A percentile compares a stretch with the other conserved stretches of the same genome.
Conservation (phyloP, 2,888 invertebrate species). For the Andricus curvator region DNA sequence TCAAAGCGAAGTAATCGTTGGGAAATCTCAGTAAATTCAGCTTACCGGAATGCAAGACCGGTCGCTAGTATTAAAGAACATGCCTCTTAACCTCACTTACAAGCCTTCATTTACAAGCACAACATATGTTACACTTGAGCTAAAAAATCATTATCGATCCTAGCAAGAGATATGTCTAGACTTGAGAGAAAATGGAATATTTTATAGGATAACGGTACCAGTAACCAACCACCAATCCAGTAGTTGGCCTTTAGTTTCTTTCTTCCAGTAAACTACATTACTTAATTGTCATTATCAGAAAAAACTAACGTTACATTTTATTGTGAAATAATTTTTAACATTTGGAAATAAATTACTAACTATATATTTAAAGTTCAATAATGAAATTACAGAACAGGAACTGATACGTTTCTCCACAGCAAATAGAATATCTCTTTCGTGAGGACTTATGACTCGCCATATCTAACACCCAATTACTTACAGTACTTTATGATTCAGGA, state of each 20-base stretch:
- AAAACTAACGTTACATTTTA: too few relatives aligned
- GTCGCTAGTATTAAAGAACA: constrained; percentile 29
- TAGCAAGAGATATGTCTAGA: not conserved
- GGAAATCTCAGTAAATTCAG: constrained; percentile 37
- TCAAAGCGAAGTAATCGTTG: constrained; percentile 38
- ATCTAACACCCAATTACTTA: constrained; percentile 50
- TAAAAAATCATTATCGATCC: constrained; percentile 21
- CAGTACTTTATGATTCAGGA: constrained; percentile 20
- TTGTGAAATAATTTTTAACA: too few relatives aligned
- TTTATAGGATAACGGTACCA: constrained; percentile 6
- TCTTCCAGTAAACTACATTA: too few relatives aligned
- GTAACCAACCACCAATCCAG: not conserved
- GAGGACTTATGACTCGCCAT: constrained; percentile 23
- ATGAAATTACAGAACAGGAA: not conserved
- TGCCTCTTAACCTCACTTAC: constrained; percentile 7
- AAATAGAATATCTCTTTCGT: constrained; percentile 30
- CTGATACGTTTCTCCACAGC: not conserved
- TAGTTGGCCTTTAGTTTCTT: too few relatives aligned
- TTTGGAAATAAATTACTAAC: too few relatives aligned
- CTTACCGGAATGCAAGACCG: constrained; percentile 40
- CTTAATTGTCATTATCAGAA: too few relatives aligned
- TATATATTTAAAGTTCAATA: not conserved
- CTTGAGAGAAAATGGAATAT: constrained; percentile 20
- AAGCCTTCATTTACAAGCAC: constrained; percentile 21
- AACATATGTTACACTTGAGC: constrained; percentile 30